A percentile compares a stretch with the other conserved stretches of the same genome.
These are phyloP conservation scores for Habroteleia sp. DNA, from an alignment of 2,888 invertebrate species.

Conservation along the genomic window DNA sequence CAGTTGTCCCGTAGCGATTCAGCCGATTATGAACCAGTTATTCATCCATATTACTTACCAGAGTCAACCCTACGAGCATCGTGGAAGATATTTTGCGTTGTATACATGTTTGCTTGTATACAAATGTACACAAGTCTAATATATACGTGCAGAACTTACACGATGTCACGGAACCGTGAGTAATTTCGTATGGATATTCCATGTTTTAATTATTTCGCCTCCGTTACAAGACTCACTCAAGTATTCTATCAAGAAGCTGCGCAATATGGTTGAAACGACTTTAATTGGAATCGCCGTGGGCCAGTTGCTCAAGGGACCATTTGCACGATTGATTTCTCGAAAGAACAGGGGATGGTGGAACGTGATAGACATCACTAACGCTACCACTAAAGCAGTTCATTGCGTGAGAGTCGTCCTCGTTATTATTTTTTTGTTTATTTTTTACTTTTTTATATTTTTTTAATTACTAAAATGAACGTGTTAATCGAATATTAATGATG, in stretches of 20 bases:
- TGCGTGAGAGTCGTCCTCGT: constrained; percentile 48
- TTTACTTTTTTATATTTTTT: constrained; percentile 34
- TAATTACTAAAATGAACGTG: constrained; percentile 7
- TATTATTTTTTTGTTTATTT: constrained; percentile 66
- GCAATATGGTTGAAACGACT: not conserved
- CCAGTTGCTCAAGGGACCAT: constrained; percentile 1
- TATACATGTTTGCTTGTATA: not conserved
- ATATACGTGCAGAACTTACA: not conserved
- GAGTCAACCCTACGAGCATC: too few species aligned
- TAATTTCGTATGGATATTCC: constrained; percentile 28
- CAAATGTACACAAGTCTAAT: constrained; percentile 1
- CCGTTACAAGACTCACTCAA: constrained; percentile 1
- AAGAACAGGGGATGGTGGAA: constrained; percentile 12
- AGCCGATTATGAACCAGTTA: constrained; percentile 3
- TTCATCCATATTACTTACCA: constrained; percentile 8
- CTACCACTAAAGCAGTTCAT: constrained; percentile 15
- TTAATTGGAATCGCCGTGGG: constrained; percentile 23
- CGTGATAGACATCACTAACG: constrained; percentile 24
- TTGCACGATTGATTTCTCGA: not conserved
- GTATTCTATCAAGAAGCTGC: not conserved
- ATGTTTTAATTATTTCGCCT: constrained; percentile 15
- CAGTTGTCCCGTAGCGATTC: constrained; percentile 21
- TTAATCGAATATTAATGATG: constrained; percentile 31
- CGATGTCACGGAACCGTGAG: constrained; percentile 24
- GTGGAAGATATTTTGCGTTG: constrained; percentile 6